These are phyloP conservation scores for Caprella mutica DNA, from an alignment of 2,888 invertebrate genomes.

Conservation along the genomic window DNA sequence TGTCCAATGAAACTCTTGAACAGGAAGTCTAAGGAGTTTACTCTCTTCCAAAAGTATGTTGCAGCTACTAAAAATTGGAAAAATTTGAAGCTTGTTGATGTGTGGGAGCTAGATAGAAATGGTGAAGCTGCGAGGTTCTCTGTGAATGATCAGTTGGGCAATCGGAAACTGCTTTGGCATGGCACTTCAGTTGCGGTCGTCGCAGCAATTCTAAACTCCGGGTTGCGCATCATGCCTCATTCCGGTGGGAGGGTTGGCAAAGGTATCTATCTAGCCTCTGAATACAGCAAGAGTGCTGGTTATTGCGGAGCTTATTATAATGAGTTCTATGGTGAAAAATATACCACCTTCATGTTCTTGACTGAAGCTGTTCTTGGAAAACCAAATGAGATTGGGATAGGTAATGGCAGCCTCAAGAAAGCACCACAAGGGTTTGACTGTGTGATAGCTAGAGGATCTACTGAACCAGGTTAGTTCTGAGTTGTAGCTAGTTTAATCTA, in stretches of 20 bases:
- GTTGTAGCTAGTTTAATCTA: no score
- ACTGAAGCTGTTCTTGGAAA: conserved; percentile 43
- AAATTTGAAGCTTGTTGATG: conserved; percentile 16
- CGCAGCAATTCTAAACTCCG: conserved; percentile 43
- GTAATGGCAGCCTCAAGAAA: conserved; percentile 38
- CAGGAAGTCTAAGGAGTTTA: no score
- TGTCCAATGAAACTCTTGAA: no score
- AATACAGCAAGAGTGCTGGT: conserved; percentile 42
- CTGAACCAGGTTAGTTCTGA: conserved; percentile 22
- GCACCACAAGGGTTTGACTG: conserved; percentile 39
- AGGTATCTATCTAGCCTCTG: conserved; percentile 45
- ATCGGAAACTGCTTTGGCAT: conserved; percentile 44
- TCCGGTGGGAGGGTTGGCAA: conserved; percentile 43
- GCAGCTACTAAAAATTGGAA: no score
- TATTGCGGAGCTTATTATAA: no score
- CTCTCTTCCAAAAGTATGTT: no score
- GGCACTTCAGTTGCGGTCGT: conserved; percentile 45
- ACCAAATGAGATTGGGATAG: conserved; percentile 38
- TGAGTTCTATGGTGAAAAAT: conserved; percentile 17
- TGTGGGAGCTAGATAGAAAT: conserved; percentile 18
- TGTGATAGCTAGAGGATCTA: conserved; percentile 20
- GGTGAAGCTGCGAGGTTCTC: conserved; percentile 16
- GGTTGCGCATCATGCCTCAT: conserved; percentile 45
- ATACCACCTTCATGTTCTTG: conserved; percentile 43
- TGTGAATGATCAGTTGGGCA: conserved; percentile 38